Evolutionary conservation across 2,888 invertebrate genomes (phyloP).

Genomic region (Ophion ellenae): DNA sequence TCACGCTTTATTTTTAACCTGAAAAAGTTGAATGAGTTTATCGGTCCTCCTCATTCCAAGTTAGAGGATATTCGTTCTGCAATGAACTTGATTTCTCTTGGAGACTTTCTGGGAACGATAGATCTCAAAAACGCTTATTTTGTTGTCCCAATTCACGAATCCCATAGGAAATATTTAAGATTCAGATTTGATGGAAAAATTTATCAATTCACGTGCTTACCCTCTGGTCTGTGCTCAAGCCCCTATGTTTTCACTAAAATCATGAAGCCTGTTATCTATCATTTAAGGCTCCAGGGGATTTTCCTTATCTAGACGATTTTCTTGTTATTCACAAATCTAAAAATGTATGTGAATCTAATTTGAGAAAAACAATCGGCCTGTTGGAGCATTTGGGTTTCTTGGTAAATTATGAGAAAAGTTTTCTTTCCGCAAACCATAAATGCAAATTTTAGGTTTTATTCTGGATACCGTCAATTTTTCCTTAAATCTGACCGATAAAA

Average conservation of each 20-base stretch:
- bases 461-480: slow-evolving; percentile 17
- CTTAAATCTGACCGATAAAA: background rate
- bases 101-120: too few species aligned
- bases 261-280: background rate
- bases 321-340: background rate
- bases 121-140: too few species aligned
- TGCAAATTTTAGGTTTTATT: slow-evolving; percentile 53
- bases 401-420: background rate
- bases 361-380: background rate
- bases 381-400: background rate
- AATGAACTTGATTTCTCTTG: too few species aligned
- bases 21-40: too few species aligned
- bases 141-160: too few species aligned
- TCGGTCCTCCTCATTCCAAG: too few species aligned
- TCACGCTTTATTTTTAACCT: too few species aligned
- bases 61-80: too few species aligned
- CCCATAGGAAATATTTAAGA: too few species aligned
- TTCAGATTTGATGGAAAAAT: background rate
- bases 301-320: slow-evolving; percentile 1
- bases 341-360: background rate
- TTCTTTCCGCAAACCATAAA: background rate
- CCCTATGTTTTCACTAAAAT: slow-evolving; percentile 1
- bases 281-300: background rate
- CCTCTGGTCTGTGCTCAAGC: background rate
- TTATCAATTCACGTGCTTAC: background rate